Conservation (phyloP, 2,797 vertebrate species). For the Chelon auratus region DNA sequence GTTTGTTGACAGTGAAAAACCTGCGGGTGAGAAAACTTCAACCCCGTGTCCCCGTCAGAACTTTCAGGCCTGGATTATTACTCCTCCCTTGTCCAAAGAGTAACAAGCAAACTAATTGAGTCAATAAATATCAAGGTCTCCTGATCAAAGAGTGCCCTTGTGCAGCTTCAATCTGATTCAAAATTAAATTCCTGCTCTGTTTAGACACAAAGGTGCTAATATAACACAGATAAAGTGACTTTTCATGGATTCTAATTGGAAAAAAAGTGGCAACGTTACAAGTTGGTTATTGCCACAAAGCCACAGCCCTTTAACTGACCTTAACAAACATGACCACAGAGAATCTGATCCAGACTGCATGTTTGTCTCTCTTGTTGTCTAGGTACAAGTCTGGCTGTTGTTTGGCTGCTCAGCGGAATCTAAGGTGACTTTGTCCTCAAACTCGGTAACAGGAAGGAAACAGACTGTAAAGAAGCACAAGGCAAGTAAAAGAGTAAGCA, state of each 20-base stretch:
- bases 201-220: constrained; percentile 50
- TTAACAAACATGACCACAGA: constrained; percentile 60
- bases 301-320: constrained; percentile 44
- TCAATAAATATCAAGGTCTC: constrained; percentile 68
- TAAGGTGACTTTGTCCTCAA: constrained; percentile 50
- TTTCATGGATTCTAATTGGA: constrained; percentile 21
- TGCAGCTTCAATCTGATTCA: constrained; percentile 48
- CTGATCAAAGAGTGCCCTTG: constrained; percentile 65
- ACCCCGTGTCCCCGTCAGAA: constrained; percentile 55
- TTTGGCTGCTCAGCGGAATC: constrained; percentile 48
- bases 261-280: neutral
- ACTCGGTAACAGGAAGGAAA: constrained; percentile 59
- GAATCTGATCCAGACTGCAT: constrained; percentile 46
- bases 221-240: constrained; percentile 32
- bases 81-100: constrained; percentile 56
- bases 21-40: constrained; percentile 62
- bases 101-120: constrained; percentile 69
- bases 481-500: constrained; percentile 51
- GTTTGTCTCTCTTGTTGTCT: constrained; percentile 76
- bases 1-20: constrained; percentile 65
- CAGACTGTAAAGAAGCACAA: constrained; percentile 49
- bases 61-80: constrained; percentile 59
- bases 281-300: constrained; percentile 40
- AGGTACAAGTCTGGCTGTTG: constrained; percentile 70
- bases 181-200: constrained; percentile 70